Evolutionary conservation across 2,797 vertebrate genomes (phyloP), one percentile per base, ranked within the genome.

Genomic region (Ptychadena robeensis): DNA sequence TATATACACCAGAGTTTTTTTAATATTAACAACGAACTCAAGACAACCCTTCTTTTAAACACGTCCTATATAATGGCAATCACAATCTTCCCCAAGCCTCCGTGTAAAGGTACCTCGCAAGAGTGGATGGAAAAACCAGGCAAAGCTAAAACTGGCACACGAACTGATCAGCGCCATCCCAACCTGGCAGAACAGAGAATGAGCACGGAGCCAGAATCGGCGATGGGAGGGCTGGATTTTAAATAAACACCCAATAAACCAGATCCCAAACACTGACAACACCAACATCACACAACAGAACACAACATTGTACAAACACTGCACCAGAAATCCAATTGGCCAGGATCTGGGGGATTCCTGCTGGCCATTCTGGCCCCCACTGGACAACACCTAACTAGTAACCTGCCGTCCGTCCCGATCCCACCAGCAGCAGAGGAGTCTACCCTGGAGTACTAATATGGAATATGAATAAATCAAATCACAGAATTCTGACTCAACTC

Each of bases 191-290:
- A 86, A 89, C 81, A 83, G 87, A 90, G 82, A 87, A 79, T 81
- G 86, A 87, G 82, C 86, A 88, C n/a, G 86, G 86, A 88, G 91
- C 91, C 90, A 91, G 89, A 87, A 85, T n/a, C 87, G 88, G 87
- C 89, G 85, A 89, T 90, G 91, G 91, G 90, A 83, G n/a, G 92
- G 88, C 81, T 88, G 88, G 88, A 90, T 88, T n/a, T 87, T 87
- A 92, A 92, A 90, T 88, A 91, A 90, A 88, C 89, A 88, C 88
- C 90, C 90, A 88, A 91, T 72, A 87, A 91, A 91, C n/a, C 89
- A 80, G 72, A 85, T 87, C 87, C 68, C 70, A 78, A 90, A n/a
- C n/a, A n/a, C n/a, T n/a, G 86, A 87, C 87, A 87, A 90, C 77
- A 86, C 82, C 87, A 87, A 85, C 67, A 86, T 25, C 28, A 67